Percentiles rank a stretch among this genome's conserved stretches.
Evolutionary conservation across 2,113 vertebrate genomes (phyloP).

Genomic region (Atrichornis clamosus): DNA sequence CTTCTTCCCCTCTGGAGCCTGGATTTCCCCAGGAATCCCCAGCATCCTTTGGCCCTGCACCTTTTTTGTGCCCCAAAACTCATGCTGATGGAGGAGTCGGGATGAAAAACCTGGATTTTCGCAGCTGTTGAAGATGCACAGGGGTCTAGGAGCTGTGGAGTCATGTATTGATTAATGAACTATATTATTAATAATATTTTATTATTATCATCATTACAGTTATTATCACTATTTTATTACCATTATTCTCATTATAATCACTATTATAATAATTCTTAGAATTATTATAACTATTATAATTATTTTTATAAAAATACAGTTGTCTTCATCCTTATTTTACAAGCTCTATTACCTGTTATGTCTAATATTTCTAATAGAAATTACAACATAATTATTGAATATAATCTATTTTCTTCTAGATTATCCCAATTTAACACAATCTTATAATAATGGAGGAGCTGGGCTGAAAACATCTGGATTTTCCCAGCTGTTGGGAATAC

Average conservation of each 20-base stretch:
- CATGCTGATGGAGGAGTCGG: rapidly evolving
- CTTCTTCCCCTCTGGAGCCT: neutral
- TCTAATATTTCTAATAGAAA: neutral
- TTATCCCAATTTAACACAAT: neutral
- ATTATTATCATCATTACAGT: neutral
- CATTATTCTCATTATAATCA: neutral
- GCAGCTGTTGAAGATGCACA: neutral
- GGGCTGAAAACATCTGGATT: neutral
- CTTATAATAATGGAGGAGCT: no score
- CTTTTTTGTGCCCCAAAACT: neutral
- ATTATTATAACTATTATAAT: neutral
- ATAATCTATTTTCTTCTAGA: neutral
- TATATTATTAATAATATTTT: no score
- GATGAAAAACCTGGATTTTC: neutral
- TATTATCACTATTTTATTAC: neutral
- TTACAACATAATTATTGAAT: neutral
- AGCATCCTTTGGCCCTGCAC: neutral
- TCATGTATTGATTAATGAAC: neutral
- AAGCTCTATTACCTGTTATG: neutral
- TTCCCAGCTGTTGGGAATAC: neutral
- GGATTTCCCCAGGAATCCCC: neutral
- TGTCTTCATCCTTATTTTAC: neutral
- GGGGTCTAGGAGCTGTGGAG: neutral
- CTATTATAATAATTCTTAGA: neutral
- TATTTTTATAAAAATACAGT: neutral